Conservation (phyloP, 1,140 invertebrate genomes). For the Campoletis sonorensis region DNA sequence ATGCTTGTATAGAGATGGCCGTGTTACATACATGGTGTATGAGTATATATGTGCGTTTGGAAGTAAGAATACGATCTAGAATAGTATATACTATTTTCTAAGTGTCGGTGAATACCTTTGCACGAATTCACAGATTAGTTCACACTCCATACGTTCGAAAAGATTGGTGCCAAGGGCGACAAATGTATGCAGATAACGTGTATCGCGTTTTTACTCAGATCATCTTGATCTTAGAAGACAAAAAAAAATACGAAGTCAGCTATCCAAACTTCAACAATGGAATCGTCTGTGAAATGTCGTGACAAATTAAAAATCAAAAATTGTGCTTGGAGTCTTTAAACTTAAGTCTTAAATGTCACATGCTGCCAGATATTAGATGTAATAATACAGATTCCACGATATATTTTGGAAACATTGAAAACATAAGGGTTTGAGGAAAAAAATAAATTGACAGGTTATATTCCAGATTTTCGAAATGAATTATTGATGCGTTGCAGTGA, state of each 20-base stretch:
- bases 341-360: too few relatives aligned
- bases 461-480: too few relatives aligned
- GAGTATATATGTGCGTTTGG: neutral
- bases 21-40: neutral
- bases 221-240: too few relatives aligned
- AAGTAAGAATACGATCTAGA: neutral
- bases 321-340: neutral
- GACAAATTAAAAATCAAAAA: neutral
- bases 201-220: neutral
- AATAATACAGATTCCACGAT: too few relatives aligned
- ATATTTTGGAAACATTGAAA: too few relatives aligned
- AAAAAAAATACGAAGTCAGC: too few relatives aligned
- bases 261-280: too few relatives aligned
- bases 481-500: neutral
- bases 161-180: conserved; percentile 26
- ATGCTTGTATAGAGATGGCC: conserved; percentile 29
- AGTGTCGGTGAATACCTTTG: conserved; percentile 35
- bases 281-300: too few relatives aligned
- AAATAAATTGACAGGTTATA: too few relatives aligned
- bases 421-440: too few relatives aligned
- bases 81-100: conserved; percentile 18
- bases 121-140: conserved; percentile 35
- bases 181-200: too few relatives aligned
- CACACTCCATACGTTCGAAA: neutral
- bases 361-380: too few relatives aligned